A percentile compares a stretch with the other conserved stretches of the same genome.
Conservation (phyloP, 2,888 invertebrate genomes). For the Leptopilina syphax region DNA sequence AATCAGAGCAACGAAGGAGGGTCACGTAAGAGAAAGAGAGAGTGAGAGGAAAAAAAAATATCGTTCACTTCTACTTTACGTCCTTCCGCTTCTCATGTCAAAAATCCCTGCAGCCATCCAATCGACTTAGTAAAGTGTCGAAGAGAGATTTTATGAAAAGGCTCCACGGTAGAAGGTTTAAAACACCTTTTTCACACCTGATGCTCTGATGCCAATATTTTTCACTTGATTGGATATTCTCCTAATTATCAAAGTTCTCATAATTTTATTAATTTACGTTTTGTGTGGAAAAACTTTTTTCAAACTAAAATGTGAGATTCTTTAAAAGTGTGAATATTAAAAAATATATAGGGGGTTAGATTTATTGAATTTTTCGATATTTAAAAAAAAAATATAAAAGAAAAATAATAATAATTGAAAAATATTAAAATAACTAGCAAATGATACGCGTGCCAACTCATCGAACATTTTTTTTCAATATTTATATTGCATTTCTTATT, state of each 20-base stretch:
- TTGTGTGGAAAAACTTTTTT: background rate
- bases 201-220: background rate
- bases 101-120: conserved; percentile 35
- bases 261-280: too few species aligned
- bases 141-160: conserved; percentile 25
- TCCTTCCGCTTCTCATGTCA: conserved; percentile 14
- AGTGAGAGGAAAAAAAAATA: background rate
- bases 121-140: conserved; percentile 32
- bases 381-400: too few species aligned
- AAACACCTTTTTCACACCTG: conserved; percentile 22
- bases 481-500: too few species aligned
- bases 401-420: too few species aligned
- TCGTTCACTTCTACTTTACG: conserved; percentile 4
- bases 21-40: conserved; percentile 19
- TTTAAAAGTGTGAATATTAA: too few species aligned
- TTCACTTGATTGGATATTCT: conserved; percentile 18
- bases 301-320: background rate
- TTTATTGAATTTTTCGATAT: too few species aligned
- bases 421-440: too few species aligned
- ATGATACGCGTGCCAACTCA: too few species aligned
- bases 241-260: background rate
- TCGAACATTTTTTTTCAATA: too few species aligned
- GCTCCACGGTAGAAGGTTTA: conserved; percentile 16
- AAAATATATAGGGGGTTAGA: too few species aligned
- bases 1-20: conserved; percentile 9